phyloP scores from a whole-genome alignment of 2,113 vertebrate genomes.

The Rhinolophus ferrumequinum region DNA sequence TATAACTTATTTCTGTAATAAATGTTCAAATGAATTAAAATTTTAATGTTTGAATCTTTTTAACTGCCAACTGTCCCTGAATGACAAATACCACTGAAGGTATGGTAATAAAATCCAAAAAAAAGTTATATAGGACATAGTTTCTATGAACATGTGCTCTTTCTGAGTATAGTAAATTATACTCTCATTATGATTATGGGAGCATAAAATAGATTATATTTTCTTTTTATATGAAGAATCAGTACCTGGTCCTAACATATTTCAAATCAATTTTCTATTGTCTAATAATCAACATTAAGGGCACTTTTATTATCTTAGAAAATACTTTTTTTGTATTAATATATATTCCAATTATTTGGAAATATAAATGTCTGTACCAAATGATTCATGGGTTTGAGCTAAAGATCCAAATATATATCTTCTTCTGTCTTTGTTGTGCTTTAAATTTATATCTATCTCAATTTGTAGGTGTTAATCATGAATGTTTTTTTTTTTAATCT shows the following conservation, averaged over 20 bases:
- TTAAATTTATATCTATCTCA: background rate
- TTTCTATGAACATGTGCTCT: constrained; percentile 42
- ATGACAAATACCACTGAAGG: constrained; percentile 69
- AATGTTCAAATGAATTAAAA: constrained; percentile 68
- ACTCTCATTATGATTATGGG: constrained; percentile 57
- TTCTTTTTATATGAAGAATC: constrained; percentile 67
- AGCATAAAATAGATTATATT: constrained; percentile 60
- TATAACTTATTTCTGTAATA: constrained; percentile 37
- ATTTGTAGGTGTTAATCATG: background rate
- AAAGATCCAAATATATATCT: background rate
- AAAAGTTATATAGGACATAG: constrained; percentile 66
- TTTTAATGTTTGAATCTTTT: constrained; percentile 66
- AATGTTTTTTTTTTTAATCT: background rate
- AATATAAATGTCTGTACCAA: constrained; percentile 40
- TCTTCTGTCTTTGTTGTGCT: background rate
- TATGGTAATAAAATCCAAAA: constrained; percentile 67
- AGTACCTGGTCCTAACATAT: constrained; percentile 42
- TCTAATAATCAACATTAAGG: background rate
- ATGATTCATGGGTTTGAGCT: background rate
- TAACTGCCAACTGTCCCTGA: constrained; percentile 58
- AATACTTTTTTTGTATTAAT: constrained; percentile 41
- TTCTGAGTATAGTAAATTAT: constrained; percentile 68
- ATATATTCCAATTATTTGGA: background rate
- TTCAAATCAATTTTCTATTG: constrained; percentile 24
- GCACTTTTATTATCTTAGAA: constrained; percentile 39